A percentile compares a stretch with the other conserved stretches of the same genome.
phyloP scores from a whole-genome alignment of 2,113 vertebrate genomes.

The Spermophilus dauricus region DNA sequence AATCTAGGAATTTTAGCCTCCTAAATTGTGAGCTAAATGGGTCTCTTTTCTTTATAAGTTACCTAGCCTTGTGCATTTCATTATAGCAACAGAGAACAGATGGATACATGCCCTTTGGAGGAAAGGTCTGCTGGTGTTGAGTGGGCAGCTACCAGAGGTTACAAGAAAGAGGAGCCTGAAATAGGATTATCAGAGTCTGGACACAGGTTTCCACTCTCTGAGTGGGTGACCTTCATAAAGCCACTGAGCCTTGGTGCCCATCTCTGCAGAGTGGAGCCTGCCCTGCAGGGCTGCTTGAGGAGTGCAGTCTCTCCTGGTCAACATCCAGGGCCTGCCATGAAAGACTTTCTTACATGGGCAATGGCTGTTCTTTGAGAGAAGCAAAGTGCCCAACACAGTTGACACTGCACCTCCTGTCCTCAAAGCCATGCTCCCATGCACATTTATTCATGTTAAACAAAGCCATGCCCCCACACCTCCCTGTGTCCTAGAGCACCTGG shows the following conservation, averaged over 20 bases:
- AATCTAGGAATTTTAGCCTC: not conserved
- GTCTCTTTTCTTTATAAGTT: not conserved
- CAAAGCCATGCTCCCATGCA: not conserved
- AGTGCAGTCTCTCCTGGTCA: accelerated
- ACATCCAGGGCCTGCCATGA: accelerated
- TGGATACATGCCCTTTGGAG: not conserved
- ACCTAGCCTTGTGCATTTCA: not conserved
- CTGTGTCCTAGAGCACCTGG: not conserved
- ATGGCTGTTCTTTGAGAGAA: not conserved
- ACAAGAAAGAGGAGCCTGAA: accelerated
- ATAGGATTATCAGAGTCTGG: no score
- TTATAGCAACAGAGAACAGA: not conserved
- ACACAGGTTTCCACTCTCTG: not conserved
- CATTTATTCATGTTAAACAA: not conserved
- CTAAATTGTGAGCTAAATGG: not conserved
- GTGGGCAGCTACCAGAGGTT: no score
- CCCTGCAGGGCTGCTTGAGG: accelerated
- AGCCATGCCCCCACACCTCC: no score
- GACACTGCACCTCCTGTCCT: not conserved
- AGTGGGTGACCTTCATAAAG: not conserved
- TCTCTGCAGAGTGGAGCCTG: not conserved
- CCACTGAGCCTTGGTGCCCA: accelerated
- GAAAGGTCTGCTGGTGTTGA: not conserved
- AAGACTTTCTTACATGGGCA: not conserved
- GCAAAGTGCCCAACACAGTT: not conserved